Conservation (phyloP, 2,888 invertebrate genomes). For the Lasioglossum figueresi region DNA sequence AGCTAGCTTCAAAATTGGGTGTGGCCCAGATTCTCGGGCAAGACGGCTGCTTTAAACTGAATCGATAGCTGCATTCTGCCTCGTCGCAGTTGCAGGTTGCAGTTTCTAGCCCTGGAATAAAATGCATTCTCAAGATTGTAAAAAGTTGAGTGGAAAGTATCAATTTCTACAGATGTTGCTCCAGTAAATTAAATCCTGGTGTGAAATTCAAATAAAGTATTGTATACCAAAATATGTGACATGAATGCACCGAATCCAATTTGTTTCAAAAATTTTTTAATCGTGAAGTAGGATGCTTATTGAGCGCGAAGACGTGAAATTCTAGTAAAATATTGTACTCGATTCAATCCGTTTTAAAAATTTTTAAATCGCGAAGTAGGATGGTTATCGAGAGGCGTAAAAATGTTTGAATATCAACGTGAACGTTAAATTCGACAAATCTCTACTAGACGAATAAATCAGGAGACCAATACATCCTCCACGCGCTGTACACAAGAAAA, state of each 20-base stretch:
- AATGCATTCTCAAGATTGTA: neutral
- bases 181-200: neutral
- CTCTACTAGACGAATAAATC: neutral
- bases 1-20: conserved; percentile 1
- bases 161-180: neutral
- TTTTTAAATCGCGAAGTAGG: no score
- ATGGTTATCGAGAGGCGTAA: neutral
- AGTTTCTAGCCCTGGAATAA: neutral
- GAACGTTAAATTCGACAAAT: neutral
- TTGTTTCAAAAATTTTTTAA: no score
- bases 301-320: no score
- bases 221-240: no score
- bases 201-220: neutral
- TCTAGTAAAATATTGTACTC: no score
- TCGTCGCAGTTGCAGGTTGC: neutral
- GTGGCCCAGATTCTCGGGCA: conserved; percentile 10
- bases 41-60: conserved; percentile 10
- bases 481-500: neutral
- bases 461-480: neutral
- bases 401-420: neutral
- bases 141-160: neutral
- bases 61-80: conserved; percentile 3
- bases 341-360: no score
- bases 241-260: no score
- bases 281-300: neutral